Percentiles rank a stretch among this genome's conserved stretches.
phyloP scores from a whole-genome alignment of 2,888 invertebrate genomes.

The Cephalotes varians region DNA sequence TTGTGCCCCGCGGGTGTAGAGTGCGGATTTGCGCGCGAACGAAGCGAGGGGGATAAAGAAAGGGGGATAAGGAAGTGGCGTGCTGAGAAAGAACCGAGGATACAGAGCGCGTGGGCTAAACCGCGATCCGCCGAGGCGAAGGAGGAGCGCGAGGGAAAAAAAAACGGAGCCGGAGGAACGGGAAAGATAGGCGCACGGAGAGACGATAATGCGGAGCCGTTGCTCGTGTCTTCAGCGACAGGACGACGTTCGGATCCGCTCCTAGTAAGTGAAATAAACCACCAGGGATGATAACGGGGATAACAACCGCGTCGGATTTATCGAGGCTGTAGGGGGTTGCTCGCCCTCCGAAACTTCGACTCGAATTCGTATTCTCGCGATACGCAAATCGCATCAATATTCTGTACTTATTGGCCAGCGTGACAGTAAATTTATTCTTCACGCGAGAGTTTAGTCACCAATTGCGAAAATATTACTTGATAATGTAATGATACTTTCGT shows the following conservation, averaged over 20 bases:
- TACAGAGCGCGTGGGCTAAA: slow-evolving; percentile 52
- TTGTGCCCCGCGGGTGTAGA: slow-evolving; percentile 75
- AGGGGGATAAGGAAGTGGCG: neutral
- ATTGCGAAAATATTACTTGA: neutral
- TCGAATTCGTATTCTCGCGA: neutral
- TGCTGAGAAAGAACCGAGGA: slow-evolving; percentile 38
- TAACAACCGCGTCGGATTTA: neutral
- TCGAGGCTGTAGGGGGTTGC: neutral
- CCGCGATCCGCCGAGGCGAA: slow-evolving; percentile 5
- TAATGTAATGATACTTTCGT: neutral
- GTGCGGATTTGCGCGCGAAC: slow-evolving; percentile 62
- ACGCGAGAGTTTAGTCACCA: neutral
- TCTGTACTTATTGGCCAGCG: neutral
- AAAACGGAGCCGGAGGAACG: neutral
- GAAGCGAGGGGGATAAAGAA: neutral
- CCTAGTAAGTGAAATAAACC: slow-evolving; percentile 72
- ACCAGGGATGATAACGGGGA: neutral
- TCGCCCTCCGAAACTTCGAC: neutral
- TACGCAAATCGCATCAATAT: neutral
- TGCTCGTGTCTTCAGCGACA: slow-evolving; percentile 71
- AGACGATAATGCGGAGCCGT: slow-evolving; percentile 75
- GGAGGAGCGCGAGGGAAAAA: slow-evolving; percentile 20
- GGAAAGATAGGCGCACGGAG: neutral
- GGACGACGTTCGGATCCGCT: slow-evolving; percentile 71
- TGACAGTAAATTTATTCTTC: neutral